Percentiles rank a stretch among this genome's conserved stretches.
Conservation (phyloP, 2,797 vertebrate species). For the Aselliscus stoliczkanus region DNA sequence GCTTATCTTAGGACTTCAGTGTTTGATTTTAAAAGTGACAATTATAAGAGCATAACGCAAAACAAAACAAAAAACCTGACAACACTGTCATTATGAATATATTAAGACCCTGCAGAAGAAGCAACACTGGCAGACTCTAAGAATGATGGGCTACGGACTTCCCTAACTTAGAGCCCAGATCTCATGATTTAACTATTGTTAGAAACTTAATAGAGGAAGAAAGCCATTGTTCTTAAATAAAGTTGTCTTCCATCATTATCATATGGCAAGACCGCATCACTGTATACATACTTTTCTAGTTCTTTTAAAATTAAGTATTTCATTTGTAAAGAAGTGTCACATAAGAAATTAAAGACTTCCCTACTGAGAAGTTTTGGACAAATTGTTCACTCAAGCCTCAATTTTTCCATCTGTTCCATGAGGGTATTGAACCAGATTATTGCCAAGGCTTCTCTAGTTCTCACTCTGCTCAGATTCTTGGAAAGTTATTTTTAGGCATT, state of each 20-base stretch:
- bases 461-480: not conserved
- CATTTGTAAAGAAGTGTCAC: not conserved
- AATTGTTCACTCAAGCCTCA: not conserved
- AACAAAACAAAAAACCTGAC: not conserved
- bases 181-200: not conserved
- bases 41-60: not conserved
- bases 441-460: not conserved
- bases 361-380: not conserved
- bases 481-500: not conserved
- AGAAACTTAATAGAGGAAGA: not conserved
- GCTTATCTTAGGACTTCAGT: not conserved
- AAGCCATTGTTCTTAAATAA: not conserved
- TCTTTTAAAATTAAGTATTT: slow-evolving; percentile 4
- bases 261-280: not conserved
- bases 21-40: slow-evolving; percentile 4
- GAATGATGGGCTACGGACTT: not conserved
- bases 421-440: not conserved
- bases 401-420: not conserved
- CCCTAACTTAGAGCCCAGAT: not conserved
- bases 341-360: not conserved
- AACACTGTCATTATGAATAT: not conserved
- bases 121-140: not conserved
- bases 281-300: not conserved
- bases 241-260: not conserved
- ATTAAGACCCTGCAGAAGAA: not conserved